These are phyloP conservation scores for Zaprionus kolodkinae DNA, from an alignment of 1,140 invertebrate genomes.

Conservation along the genomic window DNA sequence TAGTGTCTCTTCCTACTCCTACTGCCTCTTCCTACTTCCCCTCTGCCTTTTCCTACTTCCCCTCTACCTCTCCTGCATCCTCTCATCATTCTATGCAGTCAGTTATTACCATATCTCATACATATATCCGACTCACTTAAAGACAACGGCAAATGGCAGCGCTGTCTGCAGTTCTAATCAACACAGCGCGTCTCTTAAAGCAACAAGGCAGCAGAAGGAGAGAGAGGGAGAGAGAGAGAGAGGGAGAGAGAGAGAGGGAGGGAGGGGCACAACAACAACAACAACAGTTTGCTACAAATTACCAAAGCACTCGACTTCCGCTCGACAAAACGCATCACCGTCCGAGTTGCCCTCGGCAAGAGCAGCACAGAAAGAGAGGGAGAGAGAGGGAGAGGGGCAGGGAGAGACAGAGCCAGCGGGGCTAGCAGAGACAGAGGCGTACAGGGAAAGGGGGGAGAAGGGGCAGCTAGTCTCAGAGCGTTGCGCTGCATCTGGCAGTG, in stretches of 20 bases:
- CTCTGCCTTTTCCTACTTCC: not conserved
- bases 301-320: conserved; percentile 77
- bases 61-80: not conserved
- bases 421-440: not conserved
- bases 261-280: conserved; percentile 8
- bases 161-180: conserved; percentile 31
- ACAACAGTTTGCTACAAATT: conserved; percentile 70
- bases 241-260: too few relatives aligned
- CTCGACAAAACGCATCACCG: conserved; percentile 73
- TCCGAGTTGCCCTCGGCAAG: conserved; percentile 35
- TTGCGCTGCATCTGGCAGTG: conserved; percentile 17
- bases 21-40: not conserved
- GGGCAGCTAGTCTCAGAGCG: conserved; percentile 8
- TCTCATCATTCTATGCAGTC: not conserved
- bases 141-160: conserved; percentile 8
- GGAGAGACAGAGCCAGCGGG: not conserved
- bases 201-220: not conserved
- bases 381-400: not conserved
- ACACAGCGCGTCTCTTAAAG: not conserved
- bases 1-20: not conserved
- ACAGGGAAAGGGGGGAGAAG: not conserved
- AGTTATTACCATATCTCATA: conserved; percentile 24
- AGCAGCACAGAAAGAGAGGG: not conserved
- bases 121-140: conserved; percentile 13
- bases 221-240: too few relatives aligned